Conservation (phyloP, 2,888 invertebrate species). For the Drosophila neotestacea region DNA sequence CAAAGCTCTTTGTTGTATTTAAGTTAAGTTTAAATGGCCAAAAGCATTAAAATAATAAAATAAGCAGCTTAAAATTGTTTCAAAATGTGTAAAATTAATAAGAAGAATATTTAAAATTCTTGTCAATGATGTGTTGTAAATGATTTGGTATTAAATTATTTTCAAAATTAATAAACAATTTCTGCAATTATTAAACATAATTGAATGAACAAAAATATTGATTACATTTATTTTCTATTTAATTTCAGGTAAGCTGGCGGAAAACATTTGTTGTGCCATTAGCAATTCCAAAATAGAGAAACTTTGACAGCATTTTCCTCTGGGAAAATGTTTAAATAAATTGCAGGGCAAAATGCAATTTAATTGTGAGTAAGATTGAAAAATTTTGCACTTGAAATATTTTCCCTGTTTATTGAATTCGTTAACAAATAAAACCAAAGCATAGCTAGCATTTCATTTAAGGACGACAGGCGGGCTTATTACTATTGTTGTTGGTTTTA, state of each 20-base stretch:
- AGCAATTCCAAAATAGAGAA: background rate
- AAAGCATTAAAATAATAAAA: background rate
- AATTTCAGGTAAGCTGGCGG: slow-evolving; percentile 46
- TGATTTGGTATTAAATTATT: background rate
- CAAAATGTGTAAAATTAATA: background rate
- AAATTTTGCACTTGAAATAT: slow-evolving; percentile 1
- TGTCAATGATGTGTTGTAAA: background rate
- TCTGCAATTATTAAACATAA: background rate
- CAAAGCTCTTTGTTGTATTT: slow-evolving; percentile 3
- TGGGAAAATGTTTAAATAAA: slow-evolving; percentile 1
- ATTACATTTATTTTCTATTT: slow-evolving; percentile 18
- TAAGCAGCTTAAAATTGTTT: background rate
- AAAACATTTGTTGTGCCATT: background rate
- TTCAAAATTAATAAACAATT: background rate
- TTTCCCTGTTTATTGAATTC: slow-evolving; percentile 4
- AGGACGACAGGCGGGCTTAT: background rate
- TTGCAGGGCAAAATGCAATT: slow-evolving; percentile 3
- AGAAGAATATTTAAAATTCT: background rate
- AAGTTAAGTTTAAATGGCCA: background rate
- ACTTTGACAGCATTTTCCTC: background rate
- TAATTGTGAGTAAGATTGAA: background rate
- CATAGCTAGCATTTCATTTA: slow-evolving; percentile 6
- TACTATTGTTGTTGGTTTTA: background rate
- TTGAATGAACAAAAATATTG: slow-evolving; percentile 2
- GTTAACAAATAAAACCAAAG: background rate